Evolutionary conservation across 1,140 invertebrate genomes (phyloP), one percentile per base, ranked within the genome.

Genomic region (Macrosteles quadrilineatus): DNA sequence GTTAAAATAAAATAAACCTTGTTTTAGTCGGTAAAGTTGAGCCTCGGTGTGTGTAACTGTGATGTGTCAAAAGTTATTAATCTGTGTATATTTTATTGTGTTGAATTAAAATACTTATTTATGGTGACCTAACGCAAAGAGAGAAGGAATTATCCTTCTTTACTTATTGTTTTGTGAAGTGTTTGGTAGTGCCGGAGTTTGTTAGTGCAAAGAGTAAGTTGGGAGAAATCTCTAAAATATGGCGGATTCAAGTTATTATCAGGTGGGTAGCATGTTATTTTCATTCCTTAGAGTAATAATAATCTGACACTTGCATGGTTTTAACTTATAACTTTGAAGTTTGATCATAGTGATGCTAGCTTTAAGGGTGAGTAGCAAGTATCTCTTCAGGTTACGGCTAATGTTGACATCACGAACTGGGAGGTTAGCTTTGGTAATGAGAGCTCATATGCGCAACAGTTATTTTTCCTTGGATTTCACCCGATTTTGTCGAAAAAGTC

Each of bases 231-330:
- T 11, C 3, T 4, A n/a, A 50, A 72, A 72, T 67, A 72, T 72
- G 71, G 71, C 64, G 67, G 71, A 72, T 30, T 72, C 67, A 4
- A 72, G 71, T 69, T 72, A 72, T 65, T 72, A 72, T 50, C 71
- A 72, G 65, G 71, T 72, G 53, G 64, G 71, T 69, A 36, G 29
- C 21, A 59, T 45, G 25, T n/a, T 55, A 12, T 57, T 66, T 55
- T 59, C 23, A 17, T 36, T 36, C 14, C 32, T 36, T 36, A 14
- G 32, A 36, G 14, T 6, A 36, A 19, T 2, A 19, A 25, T 25
- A 17, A 17, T 19, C 27, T n/a, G 25, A 29, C n/a, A 31, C 23
- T n/a, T n/a, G 32, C 21, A 32, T 40, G 3, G 21, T 27, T 25
- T 1, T 62, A 30, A 19, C 36, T 25, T 23, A 4, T 57, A 50